A percentile compares a stretch with the other conserved stretches of the same genome.
These are phyloP conservation scores for Gnathonemus longibarbis DNA, from an alignment of 2,113 vertebrate genomes.

Conservation along the genomic window DNA sequence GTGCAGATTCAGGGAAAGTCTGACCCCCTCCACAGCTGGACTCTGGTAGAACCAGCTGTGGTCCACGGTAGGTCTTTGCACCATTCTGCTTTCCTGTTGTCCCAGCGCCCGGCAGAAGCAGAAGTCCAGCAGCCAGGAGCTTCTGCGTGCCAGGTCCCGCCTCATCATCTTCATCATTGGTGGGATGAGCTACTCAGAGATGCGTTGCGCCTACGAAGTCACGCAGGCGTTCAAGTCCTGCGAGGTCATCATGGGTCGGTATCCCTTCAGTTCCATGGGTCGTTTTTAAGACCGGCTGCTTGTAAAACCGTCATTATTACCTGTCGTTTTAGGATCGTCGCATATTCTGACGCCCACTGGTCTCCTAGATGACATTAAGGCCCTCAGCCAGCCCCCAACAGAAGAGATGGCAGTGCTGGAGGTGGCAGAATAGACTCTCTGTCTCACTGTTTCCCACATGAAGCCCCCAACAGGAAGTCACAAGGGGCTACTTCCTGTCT, in stretches of 20 bases:
- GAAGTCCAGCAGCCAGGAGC: conserved; percentile 58
- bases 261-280: background rate
- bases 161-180: conserved; percentile 68
- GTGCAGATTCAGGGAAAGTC: background rate
- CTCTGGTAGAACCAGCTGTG: background rate
- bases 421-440: background rate
- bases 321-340: conserved; percentile 73
- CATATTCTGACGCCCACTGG: conserved; percentile 81
- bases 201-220: conserved; percentile 87
- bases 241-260: conserved; percentile 87
- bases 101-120: conserved; percentile 66
- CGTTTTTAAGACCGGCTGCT: background rate
- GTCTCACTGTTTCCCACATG: background rate
- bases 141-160: conserved; percentile 67
- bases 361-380: conserved; percentile 85
- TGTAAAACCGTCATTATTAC: background rate
- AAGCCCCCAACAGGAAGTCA: background rate
- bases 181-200: conserved; percentile 84
- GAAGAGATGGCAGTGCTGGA: conserved; percentile 68
- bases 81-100: background rate
- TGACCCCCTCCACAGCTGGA: background rate
- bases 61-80: background rate
- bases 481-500: background rate
- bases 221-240: conserved; percentile 76
- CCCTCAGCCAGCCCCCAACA: conserved; percentile 72